Percentiles rank a stretch among this genome's conserved stretches.
phyloP scores from a whole-genome alignment of 1,140 invertebrate genomes.

The Physella acuta region DNA sequence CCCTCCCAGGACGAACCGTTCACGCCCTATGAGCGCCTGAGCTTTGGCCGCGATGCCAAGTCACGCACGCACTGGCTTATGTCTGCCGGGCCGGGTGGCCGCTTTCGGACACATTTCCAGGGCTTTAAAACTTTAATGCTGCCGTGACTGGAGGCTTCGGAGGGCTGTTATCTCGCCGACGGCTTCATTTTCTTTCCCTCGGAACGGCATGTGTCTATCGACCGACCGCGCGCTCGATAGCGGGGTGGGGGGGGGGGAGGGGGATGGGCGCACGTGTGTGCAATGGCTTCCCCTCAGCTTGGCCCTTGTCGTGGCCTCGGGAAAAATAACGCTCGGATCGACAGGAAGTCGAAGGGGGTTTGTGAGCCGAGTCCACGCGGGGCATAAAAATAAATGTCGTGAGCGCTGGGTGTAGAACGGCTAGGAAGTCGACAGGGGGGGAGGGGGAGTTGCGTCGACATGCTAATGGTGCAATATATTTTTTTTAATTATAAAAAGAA shows the following conservation, averaged over 20 bases:
- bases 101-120: constrained; percentile 11
- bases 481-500: too few species aligned
- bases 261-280: neutral
- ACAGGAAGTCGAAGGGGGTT: neutral
- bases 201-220: constrained; percentile 11
- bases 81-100: constrained; percentile 18
- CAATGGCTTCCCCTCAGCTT: neutral
- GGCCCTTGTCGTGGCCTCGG: neutral
- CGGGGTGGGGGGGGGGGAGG: neutral
- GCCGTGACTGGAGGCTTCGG: constrained; percentile 7
- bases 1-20: neutral
- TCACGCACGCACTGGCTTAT: constrained; percentile 18
- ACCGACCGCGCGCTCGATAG: neutral
- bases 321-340: neutral
- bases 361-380: neutral
- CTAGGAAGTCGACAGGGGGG: too few species aligned
- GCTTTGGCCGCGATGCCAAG: constrained; percentile 4
- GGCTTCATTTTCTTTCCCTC: constrained; percentile 12
- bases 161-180: constrained; percentile 19
- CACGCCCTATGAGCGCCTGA: neutral
- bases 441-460: too few species aligned
- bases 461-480: too few species aligned
- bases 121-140: constrained; percentile 22
- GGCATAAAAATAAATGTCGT: neutral
- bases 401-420: too few species aligned